Evolutionary conservation across 2,113 vertebrate genomes (phyloP), one percentile per base, ranked within the genome.

Genomic region (Bubo scandiacus): DNA sequence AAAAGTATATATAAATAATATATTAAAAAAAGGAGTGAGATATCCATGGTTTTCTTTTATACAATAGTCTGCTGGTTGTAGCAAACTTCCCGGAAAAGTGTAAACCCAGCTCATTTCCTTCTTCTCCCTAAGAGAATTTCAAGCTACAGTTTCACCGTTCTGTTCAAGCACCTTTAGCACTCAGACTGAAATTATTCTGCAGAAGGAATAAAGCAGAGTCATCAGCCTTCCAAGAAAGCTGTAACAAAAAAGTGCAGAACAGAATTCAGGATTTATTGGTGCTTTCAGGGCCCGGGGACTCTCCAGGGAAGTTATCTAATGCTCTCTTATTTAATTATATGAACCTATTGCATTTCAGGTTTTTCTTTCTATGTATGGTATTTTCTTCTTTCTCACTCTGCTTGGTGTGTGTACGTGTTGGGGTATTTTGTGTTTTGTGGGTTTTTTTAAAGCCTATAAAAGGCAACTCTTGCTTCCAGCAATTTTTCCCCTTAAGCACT

Each of bases 391-490:
- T 79, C 32, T 89, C 25, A 36, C 20, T 45, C 38, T 77, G 30
- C 15, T 81, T 51, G 72, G 6, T 57, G 10, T 67, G 21, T 30
- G n/a, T 30, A 4, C n/a, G 5, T 54, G 6, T 26, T 43, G 29
- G 10, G 8, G 1, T 9, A 17, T 29, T 47, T 29, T n/a, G 12
- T 29, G 34, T 1, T 25, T 74, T 32, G 3, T 1, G 0, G 0
- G 0, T 61, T 52, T 81, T 34, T 21, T 30, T 45, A 20, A 67
- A 67, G 34, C 13, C 2, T 11, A 54, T 49, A 59, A 85, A 84
- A 85, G 11, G 15, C 47, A 75, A 5, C 3, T 3, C 17, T 63
- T 85, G 8, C 15, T 91, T 81, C 47, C 61, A 87, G 59, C 14
- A 87, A 7, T 59, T 86, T 70, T 91, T 65, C 14, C 29, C 12